Conservation (phyloP, 2,797 vertebrate species). For the Hipposideros larvatus region DNA sequence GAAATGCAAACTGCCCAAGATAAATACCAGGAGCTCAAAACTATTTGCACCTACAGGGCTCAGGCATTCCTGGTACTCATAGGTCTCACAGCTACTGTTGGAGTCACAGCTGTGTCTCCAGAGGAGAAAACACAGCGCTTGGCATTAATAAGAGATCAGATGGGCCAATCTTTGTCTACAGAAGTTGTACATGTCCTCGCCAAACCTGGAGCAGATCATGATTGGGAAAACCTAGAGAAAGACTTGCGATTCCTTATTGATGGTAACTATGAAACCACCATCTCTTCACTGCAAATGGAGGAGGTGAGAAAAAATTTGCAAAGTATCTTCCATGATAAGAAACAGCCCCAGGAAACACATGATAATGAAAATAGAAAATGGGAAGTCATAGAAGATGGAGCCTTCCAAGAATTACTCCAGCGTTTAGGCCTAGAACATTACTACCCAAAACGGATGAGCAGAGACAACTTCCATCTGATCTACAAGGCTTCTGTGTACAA, state of each 20-base stretch:
- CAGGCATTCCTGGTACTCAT: constrained; percentile 83
- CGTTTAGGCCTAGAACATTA: constrained; percentile 78
- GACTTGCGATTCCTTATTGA: constrained; percentile 73
- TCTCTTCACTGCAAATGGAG: neutral
- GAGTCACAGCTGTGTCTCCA: constrained; percentile 28
- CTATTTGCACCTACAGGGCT: constrained; percentile 66
- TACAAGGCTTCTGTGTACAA: constrained; percentile 64
- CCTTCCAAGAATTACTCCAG: constrained; percentile 79
- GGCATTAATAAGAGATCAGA: constrained; percentile 66
- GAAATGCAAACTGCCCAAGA: constrained; percentile 50
- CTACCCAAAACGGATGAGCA: constrained; percentile 84
- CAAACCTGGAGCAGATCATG: constrained; percentile 26
- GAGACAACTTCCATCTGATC: constrained; percentile 79
- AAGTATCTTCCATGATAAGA: constrained; percentile 47
- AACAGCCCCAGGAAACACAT: neutral
- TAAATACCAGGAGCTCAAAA: constrained; percentile 80
- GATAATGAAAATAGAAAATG: neutral
- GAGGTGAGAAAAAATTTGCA: constrained; percentile 65
- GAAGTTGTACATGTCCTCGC: constrained; percentile 75
- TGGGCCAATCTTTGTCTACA: constrained; percentile 54
- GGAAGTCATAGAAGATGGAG: constrained; percentile 30
- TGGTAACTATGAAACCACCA: constrained; percentile 2
- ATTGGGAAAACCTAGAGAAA: constrained; percentile 21
- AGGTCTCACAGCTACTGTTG: constrained; percentile 73
- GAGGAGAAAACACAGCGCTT: constrained; percentile 80